Evolutionary conservation across 2,888 invertebrate species (phyloP).

Genomic region (Euzetes globulus): DNA sequence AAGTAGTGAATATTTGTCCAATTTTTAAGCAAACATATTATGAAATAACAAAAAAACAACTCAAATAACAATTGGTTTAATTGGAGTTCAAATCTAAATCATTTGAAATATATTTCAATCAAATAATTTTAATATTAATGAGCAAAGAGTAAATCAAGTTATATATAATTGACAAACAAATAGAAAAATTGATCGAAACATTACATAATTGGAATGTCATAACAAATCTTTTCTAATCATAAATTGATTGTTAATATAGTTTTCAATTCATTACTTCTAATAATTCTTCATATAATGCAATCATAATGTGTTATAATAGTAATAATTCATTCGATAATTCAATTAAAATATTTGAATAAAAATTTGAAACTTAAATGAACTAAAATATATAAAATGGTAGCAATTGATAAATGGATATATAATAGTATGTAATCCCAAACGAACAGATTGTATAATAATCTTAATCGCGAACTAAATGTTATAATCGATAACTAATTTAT

Average conservation of each 20-base stretch:
- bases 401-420: slow-evolving; percentile 12
- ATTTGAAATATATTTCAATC: background rate
- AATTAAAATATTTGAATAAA: background rate
- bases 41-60: background rate
- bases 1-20: background rate
- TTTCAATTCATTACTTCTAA: slow-evolving; percentile 3
- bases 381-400: slow-evolving; percentile 25
- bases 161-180: slow-evolving; percentile 24
- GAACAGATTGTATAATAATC: background rate
- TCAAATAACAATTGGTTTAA: slow-evolving; percentile 7
- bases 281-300: background rate
- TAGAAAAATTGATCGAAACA: slow-evolving; percentile 18
- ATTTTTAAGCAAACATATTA: slow-evolving; percentile 11
- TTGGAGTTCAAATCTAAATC: background rate
- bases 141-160: slow-evolving; percentile 14
- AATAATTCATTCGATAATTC: background rate
- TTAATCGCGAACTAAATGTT: too few relatives aligned
- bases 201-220: slow-evolving; percentile 21
- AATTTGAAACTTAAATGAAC: slow-evolving; percentile 17
- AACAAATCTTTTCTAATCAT: background rate
- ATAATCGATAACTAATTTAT: background rate
- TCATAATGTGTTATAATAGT: background rate
- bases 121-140: background rate
- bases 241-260: slow-evolving; percentile 9
- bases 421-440: slow-evolving; percentile 4